These are phyloP conservation scores for Pipistrellus kuhlii DNA, from an alignment of 2,797 vertebrate genomes.

Conservation along the genomic window DNA sequence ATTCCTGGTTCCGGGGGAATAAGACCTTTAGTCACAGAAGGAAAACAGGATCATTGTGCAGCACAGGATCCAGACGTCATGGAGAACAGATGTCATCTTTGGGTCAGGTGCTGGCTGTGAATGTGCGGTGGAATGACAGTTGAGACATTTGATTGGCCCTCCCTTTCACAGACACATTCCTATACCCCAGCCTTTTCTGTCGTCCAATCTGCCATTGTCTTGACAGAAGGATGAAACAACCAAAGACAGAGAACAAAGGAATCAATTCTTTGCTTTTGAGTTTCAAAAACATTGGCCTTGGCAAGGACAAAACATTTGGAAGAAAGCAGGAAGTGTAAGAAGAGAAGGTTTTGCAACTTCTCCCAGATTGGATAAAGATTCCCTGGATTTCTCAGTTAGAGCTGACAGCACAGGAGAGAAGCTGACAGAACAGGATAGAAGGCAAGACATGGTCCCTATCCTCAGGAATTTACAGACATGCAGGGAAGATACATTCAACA, in stretches of 20 bases:
- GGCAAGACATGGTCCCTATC: background rate
- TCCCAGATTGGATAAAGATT: slow-evolving; percentile 18
- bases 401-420: background rate
- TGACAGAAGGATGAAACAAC: background rate
- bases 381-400: background rate
- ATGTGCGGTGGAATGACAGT: background rate
- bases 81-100: background rate
- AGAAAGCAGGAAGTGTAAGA: slow-evolving; percentile 44
- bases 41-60: background rate
- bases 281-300: slow-evolving; percentile 35
- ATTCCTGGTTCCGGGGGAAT: background rate
- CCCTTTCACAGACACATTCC: background rate
- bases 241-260: background rate
- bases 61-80: background rate
- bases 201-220: background rate
- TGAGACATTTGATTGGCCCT: background rate
- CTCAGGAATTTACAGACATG: background rate
- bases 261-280: slow-evolving; percentile 19
- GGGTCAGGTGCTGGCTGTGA: background rate
- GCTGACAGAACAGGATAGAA: background rate
- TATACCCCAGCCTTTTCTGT: background rate
- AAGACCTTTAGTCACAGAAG: background rate
- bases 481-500: background rate
- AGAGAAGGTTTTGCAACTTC: background rate
- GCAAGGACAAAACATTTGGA: slow-evolving; percentile 48